Percentiles rank a stretch among this genome's conserved stretches.
Conservation (phyloP, 1,140 invertebrate genomes). For the Coptotermes formosanus region DNA sequence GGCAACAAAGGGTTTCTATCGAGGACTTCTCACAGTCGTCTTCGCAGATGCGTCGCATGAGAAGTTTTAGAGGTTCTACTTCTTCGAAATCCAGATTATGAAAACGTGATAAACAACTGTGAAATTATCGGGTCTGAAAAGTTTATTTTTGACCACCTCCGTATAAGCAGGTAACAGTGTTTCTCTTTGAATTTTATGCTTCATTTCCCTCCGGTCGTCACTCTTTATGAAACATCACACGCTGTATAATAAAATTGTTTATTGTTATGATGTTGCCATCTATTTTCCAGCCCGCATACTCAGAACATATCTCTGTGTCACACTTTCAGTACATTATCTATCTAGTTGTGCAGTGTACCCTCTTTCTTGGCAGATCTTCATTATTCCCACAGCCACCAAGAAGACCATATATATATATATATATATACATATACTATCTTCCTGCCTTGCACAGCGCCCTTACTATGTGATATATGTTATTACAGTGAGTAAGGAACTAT, state of each 20-base stretch:
- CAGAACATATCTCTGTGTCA: neutral
- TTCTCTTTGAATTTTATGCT: neutral
- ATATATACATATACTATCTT: no score
- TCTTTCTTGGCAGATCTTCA: constrained; percentile 10
- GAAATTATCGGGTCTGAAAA: neutral
- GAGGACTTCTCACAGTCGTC: no score
- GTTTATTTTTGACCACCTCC: neutral
- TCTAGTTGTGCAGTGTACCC: neutral
- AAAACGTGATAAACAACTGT: no score
- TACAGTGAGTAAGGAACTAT: neutral
- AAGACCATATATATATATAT: neutral
- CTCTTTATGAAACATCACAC: constrained; percentile 9
- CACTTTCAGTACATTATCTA: neutral
- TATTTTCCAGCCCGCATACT: neutral
- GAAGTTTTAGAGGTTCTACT: no score
- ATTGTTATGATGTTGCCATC: neutral
- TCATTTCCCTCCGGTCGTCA: neutral
- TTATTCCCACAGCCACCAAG: constrained; percentile 1
- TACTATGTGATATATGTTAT: constrained; percentile 3
- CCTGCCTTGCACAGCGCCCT: neutral
- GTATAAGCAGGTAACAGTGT: neutral
- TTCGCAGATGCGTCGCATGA: no score
- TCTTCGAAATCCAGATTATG: no score
- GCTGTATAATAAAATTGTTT: constrained; percentile 13
- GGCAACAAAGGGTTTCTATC: no score